A percentile compares a stretch with the other conserved stretches of the same genome.
Evolutionary conservation across 2,797 vertebrate genomes (phyloP).

Genomic region (Lutra lutra): DNA sequence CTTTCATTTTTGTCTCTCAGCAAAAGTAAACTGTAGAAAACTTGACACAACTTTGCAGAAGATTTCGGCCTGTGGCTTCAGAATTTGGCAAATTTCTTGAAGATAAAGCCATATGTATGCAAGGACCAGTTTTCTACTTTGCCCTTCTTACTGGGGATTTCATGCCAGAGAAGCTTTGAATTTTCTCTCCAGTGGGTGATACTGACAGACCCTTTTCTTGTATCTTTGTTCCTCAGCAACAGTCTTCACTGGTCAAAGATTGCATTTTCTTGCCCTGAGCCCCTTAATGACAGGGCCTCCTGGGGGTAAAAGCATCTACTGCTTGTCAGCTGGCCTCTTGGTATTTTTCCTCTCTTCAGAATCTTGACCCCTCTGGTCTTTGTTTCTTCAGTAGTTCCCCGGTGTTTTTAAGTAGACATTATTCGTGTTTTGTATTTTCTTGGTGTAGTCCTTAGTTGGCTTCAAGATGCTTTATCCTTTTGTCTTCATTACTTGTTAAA

Average conservation of each 20-base stretch:
- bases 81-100: background rate
- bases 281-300: background rate
- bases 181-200: background rate
- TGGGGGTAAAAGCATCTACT: background rate
- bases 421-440: background rate
- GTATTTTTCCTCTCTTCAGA: background rate
- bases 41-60: background rate
- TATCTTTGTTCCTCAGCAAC: background rate
- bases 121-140: background rate
- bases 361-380: background rate
- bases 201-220: background rate
- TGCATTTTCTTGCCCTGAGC: background rate
- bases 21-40: background rate
- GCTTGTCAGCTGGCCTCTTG: background rate
- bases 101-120: background rate
- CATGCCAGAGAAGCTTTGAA: background rate
- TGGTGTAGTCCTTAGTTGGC: background rate
- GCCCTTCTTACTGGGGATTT: background rate
- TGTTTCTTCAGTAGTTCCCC: background rate
- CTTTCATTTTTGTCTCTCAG: background rate
- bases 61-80: background rate
- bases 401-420: background rate
- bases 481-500: background rate
- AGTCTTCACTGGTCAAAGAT: background rate
- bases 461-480: background rate